Evolutionary conservation across 2,888 invertebrate species (phyloP).

Genomic region (Metacarcinus magister): DNA sequence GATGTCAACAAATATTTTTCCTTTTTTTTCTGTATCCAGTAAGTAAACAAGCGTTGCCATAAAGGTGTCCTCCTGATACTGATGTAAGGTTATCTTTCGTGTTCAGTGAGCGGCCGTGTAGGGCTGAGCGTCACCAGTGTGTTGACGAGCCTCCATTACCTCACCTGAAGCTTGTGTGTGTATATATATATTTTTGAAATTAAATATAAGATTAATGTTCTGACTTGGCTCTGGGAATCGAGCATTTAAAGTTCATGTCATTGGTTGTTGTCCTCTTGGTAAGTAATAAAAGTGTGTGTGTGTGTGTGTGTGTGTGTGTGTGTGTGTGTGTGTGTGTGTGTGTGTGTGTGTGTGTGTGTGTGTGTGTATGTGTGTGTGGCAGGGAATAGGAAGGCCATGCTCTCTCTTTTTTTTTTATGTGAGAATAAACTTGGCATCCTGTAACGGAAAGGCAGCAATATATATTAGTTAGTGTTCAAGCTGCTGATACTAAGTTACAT

Average conservation of each 20-base stretch:
- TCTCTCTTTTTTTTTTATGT: not conserved
- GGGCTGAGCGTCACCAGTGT: not conserved
- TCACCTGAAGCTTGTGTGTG: not conserved
- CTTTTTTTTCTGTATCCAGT: not conserved
- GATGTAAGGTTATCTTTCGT: not conserved
- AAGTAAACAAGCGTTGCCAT: not conserved
- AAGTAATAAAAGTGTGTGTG: not conserved
- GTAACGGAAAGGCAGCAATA: not conserved
- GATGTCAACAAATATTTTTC: not conserved
- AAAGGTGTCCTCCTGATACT: not conserved
- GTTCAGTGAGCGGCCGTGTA: not conserved
- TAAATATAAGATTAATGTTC: not conserved
- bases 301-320: too few species aligned
- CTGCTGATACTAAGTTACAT: not conserved
- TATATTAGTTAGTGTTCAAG: not conserved
- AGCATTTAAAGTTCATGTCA: not conserved
- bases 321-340: too few species aligned
- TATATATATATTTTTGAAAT: not conserved
- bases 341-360: too few species aligned
- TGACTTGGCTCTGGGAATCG: not conserved
- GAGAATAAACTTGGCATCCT: not conserved
- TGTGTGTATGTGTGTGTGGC: not conserved
- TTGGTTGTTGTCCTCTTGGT: not conserved
- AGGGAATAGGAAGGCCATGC: not conserved
- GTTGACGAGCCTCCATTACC: not conserved